Base-by-base conservation (phyloP, 2,113 vertebrate species). In the Atherinomorus stipes region DNA sequence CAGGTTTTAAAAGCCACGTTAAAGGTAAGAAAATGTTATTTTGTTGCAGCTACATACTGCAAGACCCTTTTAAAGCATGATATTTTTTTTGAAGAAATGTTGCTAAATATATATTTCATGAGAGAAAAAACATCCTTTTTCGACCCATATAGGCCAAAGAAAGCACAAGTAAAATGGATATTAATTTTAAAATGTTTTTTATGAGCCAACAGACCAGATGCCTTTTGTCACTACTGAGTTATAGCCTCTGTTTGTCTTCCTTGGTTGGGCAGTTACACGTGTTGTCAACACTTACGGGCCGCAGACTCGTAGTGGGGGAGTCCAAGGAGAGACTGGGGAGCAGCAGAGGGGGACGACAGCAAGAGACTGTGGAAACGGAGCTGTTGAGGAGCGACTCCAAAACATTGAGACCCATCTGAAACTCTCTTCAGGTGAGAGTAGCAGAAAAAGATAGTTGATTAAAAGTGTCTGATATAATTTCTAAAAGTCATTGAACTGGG, bases 1-100 rank as follows among this genome's bases (percentile, higher is more conserved):
- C 98, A 18, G 98, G 98, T 88, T 98, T 97, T 92, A 99, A 97
- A 95, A 99, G 98, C 91, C 98, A 99, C 19, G 95, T 99, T 51
- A 99, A 97, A 92, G 97, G 98, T 99, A 87, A 83, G 74, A 72
- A 52, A 42, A 63, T 21, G 16, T 69, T 45, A 61, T 66, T 77
- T 68, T 54, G 9, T 56, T 58, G 45, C 42, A 54, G 19, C 44
- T 47, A 56, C 1, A 53, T 19, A 40, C 21, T 21, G 40, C 21
- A 13, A 58, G 22, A 40, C 11, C 34, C 12, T 23, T 59, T 45
- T 51, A 31, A 47, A 57, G 31, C 15, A 38, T 31, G 1, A 19
- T n/a, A 50, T 23, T 6, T 15, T 28, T 62, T 19, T 42, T 2
- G 15, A 47, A 47, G 5, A 47, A 47, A 47, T 19, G 5, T n/a